Conservation (phyloP, 2,797 vertebrate genomes). For the Siniperca scherzeri region DNA sequence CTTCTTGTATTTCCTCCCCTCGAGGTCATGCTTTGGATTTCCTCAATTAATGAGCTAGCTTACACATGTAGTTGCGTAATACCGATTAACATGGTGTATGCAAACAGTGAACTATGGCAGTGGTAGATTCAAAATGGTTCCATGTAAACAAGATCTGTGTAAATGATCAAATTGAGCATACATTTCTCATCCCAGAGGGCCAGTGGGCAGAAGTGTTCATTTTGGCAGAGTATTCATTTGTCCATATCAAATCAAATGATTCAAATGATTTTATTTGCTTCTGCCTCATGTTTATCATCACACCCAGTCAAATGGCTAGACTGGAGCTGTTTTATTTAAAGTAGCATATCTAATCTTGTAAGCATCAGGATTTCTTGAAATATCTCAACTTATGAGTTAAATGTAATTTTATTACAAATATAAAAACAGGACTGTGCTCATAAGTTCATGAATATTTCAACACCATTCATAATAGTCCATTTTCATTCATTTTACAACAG, state of each 20-base stretch:
- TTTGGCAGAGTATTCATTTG: conserved; percentile 55
- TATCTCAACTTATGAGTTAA: conserved; percentile 9
- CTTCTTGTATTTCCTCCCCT: conserved; percentile 33
- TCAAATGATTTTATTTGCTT: conserved; percentile 47
- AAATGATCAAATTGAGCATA: conserved; percentile 56
- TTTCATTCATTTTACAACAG: background rate
- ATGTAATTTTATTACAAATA: background rate
- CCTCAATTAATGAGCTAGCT: conserved; percentile 50
- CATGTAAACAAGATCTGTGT: conserved; percentile 58
- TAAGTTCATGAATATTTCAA: conserved; percentile 19
- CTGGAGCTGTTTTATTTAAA: conserved; percentile 41
- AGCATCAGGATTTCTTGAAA: conserved; percentile 8
- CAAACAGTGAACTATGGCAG: conserved; percentile 29
- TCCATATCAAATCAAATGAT: conserved; percentile 65
- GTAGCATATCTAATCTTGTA: conserved; percentile 17
- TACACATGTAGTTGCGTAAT: conserved; percentile 39
- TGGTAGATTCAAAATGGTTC: conserved; percentile 28
- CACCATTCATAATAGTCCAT: background rate
- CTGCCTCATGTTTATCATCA: conserved; percentile 47
- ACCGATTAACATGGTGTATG: conserved; percentile 46
- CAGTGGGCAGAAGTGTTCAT: conserved; percentile 53
- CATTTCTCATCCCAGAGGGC: conserved; percentile 39
- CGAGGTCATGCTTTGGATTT: conserved; percentile 47
- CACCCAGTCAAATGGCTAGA: conserved; percentile 7
- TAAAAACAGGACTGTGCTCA: background rate